These are phyloP conservation scores for Drosophila hawaiiensis DNA, from an alignment of 2,888 invertebrate species.

Conservation along the genomic window DNA sequence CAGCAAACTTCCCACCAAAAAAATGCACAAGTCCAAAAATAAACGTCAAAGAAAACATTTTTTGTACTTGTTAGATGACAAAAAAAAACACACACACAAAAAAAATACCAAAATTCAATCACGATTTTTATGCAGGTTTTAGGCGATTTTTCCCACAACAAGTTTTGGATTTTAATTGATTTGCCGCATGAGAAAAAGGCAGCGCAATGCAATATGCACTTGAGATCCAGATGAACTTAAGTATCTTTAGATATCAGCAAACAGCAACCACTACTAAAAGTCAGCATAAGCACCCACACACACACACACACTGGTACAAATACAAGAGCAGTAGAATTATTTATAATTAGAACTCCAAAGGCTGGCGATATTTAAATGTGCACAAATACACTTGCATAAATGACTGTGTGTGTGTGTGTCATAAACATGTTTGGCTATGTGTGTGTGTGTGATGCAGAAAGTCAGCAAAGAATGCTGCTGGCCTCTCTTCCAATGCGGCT, in stretches of 20 bases:
- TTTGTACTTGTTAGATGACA: slow-evolving; percentile 57
- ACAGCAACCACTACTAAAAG: slow-evolving; percentile 34
- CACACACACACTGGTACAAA: background rate
- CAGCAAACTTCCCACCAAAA: slow-evolving; percentile 66
- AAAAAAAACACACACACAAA: slow-evolving; percentile 21
- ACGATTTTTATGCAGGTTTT: slow-evolving; percentile 78
- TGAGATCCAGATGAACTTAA: slow-evolving; percentile 80
- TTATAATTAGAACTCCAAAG: slow-evolving; percentile 58
- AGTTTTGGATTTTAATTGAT: slow-evolving; percentile 75
- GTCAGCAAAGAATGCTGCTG: slow-evolving; percentile 66
- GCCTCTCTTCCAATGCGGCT: slow-evolving; percentile 51
- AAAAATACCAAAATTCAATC: slow-evolving; percentile 58
- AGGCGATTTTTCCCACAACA: slow-evolving; percentile 76
- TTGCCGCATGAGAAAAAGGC: slow-evolving; percentile 70
- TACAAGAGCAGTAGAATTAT: slow-evolving; percentile 29
- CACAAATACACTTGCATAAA: slow-evolving; percentile 3
- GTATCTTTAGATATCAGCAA: slow-evolving; percentile 55
- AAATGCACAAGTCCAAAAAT: slow-evolving; percentile 57
- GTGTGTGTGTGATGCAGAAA: slow-evolving; percentile 52
- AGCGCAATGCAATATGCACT: slow-evolving; percentile 59
- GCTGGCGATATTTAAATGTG: slow-evolving; percentile 18
- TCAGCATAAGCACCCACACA: slow-evolving; percentile 20
- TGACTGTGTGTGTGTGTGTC: background rate
- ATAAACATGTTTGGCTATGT: slow-evolving; percentile 2
- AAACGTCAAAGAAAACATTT: slow-evolving; percentile 71